Percentiles rank a stretch among this genome's conserved stretches.
Conservation (phyloP, 2,888 invertebrate genomes). For the Chouioia cunea region DNA sequence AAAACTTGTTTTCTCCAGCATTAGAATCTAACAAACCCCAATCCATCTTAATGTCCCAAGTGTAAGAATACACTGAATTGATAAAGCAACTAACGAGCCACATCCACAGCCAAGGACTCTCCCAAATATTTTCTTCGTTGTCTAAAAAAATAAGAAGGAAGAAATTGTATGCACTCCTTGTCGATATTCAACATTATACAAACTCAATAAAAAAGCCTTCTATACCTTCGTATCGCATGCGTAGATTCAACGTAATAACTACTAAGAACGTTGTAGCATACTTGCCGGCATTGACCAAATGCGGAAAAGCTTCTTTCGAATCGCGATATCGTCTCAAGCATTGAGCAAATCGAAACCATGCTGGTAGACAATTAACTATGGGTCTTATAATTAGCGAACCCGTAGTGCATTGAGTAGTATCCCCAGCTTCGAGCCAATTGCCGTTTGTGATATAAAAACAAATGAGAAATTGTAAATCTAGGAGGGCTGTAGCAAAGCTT, state of each 20-base stretch:
- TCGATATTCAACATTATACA: not conserved
- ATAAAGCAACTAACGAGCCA: slow-evolving; percentile 89
- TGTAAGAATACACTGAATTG: slow-evolving; percentile 94
- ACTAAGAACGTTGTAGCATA: slow-evolving; percentile 98
- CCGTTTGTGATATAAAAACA: slow-evolving; percentile 91
- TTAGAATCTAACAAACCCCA: slow-evolving; percentile 96
- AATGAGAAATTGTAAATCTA: slow-evolving; percentile 94
- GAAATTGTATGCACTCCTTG: not conserved
- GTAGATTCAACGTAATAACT: slow-evolving; percentile 84
- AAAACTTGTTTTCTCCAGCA: slow-evolving; percentile 90
- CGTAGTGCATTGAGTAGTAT: slow-evolving; percentile 77
- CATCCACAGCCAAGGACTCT: slow-evolving; percentile 88
- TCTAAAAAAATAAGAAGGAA: slow-evolving; percentile 66
- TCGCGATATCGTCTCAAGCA: slow-evolving; percentile 96
- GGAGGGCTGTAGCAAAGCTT: slow-evolving; percentile 88
- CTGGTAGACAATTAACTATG: slow-evolving; percentile 91
- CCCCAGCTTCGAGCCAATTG: slow-evolving; percentile 77
- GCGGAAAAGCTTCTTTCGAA: slow-evolving; percentile 93
- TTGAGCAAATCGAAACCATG: slow-evolving; percentile 98
- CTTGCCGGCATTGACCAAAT: slow-evolving; percentile 97
- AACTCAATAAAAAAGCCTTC: not conserved
- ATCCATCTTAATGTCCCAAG: slow-evolving; percentile 99
- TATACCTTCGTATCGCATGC: slow-evolving; percentile 75
- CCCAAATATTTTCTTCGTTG: slow-evolving; percentile 74
- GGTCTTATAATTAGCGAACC: slow-evolving; percentile 84